A percentile compares a stretch with the other conserved stretches of the same genome.
Evolutionary conservation across 2,113 vertebrate species (phyloP).

Genomic region (Tenrec ecaudatus): DNA sequence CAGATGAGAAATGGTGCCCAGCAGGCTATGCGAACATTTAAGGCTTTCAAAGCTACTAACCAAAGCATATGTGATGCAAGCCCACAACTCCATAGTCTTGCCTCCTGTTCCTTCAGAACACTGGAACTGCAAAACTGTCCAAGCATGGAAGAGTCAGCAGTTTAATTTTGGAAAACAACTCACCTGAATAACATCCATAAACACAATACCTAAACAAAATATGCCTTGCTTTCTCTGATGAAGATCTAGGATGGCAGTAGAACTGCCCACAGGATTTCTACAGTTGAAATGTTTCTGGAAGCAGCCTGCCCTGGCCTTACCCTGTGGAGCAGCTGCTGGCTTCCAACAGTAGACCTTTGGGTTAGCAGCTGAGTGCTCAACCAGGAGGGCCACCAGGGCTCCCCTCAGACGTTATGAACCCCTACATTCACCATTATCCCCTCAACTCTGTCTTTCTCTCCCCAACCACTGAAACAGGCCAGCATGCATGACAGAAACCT

Average conservation of each 20-base stretch:
- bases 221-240: not conserved
- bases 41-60: not conserved
- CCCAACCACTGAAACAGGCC: not conserved
- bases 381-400: too few relatives aligned
- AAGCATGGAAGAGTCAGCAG: not conserved
- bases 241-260: too few relatives aligned
- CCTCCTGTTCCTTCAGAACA: not conserved
- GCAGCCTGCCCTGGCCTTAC: too few relatives aligned
- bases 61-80: not conserved
- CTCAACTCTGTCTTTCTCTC: not conserved
- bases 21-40: not conserved
- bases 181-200: not conserved
- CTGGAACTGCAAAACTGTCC: not conserved
- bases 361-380: too few relatives aligned
- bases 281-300: too few relatives aligned
- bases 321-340: too few relatives aligned
- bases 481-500: not conserved
- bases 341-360: too few relatives aligned
- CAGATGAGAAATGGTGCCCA: not conserved
- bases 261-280: too few relatives aligned
- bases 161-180: constrained; percentile 35
- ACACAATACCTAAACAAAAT: not conserved
- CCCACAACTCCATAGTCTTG: not conserved
- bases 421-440: not conserved
- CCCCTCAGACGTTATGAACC: not conserved